phyloP scores from a whole-genome alignment of 2,797 vertebrate genomes.

The Sebastes baramenuke region DNA sequence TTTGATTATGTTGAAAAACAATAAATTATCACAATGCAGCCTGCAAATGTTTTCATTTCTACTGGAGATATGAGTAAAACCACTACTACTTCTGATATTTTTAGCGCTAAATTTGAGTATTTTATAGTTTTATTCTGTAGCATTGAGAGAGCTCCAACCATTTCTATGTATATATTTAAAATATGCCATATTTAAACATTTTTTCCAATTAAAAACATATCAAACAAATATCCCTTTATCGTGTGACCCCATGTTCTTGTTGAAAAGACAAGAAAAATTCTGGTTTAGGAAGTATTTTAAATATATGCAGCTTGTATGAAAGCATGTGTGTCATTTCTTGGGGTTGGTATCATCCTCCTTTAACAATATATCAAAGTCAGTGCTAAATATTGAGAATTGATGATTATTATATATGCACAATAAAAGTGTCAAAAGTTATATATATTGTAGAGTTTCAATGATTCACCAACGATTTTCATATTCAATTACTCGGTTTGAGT shows the following conservation, averaged over 20 bases:
- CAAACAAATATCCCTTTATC: background rate
- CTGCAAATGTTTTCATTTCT: background rate
- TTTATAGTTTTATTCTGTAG: background rate
- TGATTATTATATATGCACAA: background rate
- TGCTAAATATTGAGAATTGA: background rate
- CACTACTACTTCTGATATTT: background rate
- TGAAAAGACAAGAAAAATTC: background rate
- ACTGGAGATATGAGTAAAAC: background rate
- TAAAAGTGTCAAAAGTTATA: background rate
- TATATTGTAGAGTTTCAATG: too few species aligned
- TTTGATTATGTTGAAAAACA: background rate
- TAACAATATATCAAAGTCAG: background rate
- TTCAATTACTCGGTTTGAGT: too few species aligned
- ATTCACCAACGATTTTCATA: too few species aligned
- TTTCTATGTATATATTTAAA: background rate
- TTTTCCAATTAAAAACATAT: background rate
- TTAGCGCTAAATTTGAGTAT: background rate
- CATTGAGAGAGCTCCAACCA: background rate
- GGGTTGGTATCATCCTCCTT: background rate
- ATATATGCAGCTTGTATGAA: background rate
- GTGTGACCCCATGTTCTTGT: background rate
- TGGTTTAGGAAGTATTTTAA: background rate
- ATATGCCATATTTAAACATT: background rate
- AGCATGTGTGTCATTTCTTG: background rate
- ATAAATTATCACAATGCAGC: background rate